Conservation (phyloP, 2,888 invertebrate genomes). For the Xestia xanthographa region DNA sequence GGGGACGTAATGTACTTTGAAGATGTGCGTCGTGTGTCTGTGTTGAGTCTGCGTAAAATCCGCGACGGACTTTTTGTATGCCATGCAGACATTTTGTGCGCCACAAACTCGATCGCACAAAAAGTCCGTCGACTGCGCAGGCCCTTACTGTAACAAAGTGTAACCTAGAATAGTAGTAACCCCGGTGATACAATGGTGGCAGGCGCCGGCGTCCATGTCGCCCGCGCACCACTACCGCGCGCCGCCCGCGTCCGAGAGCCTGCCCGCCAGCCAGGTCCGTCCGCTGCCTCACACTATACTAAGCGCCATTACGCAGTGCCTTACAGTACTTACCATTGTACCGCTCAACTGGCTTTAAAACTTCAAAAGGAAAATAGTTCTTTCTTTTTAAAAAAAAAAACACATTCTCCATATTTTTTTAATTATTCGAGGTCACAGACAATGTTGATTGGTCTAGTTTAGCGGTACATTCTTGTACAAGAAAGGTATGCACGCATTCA, state of each 20-base stretch:
- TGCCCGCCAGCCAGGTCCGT: conserved; percentile 95
- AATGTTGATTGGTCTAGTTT: background rate
- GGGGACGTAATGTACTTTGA: no score
- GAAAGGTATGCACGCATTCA: conserved; percentile 59
- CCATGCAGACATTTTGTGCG: no score
- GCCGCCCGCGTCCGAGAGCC: conserved; percentile 94
- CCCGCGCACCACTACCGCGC: conserved; percentile 94
- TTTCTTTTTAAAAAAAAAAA: background rate
- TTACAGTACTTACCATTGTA: background rate
- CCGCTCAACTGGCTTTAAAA: conserved; percentile 25
- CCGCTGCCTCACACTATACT: background rate
- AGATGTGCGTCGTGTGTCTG: no score
- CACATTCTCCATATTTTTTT: background rate
- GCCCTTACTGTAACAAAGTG: background rate
- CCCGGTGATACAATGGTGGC: conserved; percentile 56
- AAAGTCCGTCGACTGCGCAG: no score
- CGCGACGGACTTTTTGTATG: no score
- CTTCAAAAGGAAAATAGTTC: background rate
- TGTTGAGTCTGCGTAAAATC: no score
- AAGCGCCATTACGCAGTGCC: conserved; percentile 13
- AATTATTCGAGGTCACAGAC: background rate
- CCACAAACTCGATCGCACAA: no score
- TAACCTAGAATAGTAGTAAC: conserved; percentile 4
- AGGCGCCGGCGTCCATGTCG: conserved; percentile 98
- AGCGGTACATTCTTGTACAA: conserved; percentile 32